A percentile compares a stretch with the other conserved stretches of the same genome.
phyloP scores from a whole-genome alignment of 1,140 invertebrate species.

The Caenorhabditis latens region DNA sequence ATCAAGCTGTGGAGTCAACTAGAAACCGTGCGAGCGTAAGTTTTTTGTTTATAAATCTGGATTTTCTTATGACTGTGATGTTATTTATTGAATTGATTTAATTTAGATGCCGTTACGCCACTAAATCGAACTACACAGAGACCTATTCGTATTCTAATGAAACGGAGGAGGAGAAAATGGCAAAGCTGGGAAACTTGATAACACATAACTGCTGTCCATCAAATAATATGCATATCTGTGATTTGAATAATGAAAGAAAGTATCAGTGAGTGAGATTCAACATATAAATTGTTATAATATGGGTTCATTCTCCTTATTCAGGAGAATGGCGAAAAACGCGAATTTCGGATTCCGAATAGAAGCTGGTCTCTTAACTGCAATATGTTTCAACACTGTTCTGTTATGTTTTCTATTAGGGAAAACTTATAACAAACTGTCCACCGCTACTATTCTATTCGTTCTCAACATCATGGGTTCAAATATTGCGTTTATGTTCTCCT shows the following conservation, averaged over 20 bases:
- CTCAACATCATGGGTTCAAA: constrained; percentile 78
- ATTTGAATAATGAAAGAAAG: constrained; percentile 59
- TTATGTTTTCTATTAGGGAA: constrained; percentile 60
- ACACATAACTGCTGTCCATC: constrained; percentile 44
- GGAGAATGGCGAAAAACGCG: constrained; percentile 59
- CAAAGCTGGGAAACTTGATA: background rate
- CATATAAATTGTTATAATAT: background rate
- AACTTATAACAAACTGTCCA: constrained; percentile 73
- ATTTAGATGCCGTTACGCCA: constrained; percentile 51
- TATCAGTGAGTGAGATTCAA: background rate
- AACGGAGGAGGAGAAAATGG: constrained; percentile 57
- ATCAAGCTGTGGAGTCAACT: constrained; percentile 70
- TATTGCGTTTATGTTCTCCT: constrained; percentile 75
- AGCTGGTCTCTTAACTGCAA: constrained; percentile 21
- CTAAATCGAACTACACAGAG: constrained; percentile 1
- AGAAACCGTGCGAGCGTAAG: constrained; percentile 55
- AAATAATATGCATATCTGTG: constrained; percentile 55
- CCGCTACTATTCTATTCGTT: constrained; percentile 76
- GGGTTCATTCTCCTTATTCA: constrained; percentile 43
- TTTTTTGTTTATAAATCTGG: background rate
- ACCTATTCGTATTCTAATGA: constrained; percentile 11
- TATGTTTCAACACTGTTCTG: constrained; percentile 57
- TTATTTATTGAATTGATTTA: background rate
- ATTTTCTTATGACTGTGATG: background rate
- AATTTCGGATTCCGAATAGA: constrained; percentile 69